Base-by-base conservation (phyloP, 2,888 invertebrate genomes). In the Macaria notata region DNA sequence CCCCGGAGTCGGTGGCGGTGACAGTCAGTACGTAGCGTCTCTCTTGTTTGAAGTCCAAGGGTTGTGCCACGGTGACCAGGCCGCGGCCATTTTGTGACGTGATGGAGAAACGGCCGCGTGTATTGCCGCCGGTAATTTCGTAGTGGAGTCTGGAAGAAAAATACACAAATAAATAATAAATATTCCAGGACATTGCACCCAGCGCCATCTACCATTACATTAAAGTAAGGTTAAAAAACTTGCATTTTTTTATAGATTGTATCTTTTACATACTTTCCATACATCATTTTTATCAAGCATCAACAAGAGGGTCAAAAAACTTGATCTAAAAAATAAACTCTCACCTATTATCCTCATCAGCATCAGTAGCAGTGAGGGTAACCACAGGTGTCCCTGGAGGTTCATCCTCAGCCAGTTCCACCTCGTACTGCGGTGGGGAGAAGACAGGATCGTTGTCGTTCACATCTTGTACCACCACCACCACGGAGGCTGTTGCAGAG, bases 401-500 rank as follows among this genome's bases (percentile, higher is more conserved):
- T 72, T 97, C 95, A 84, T 98, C 97, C 85, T 99, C 99, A 0
- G 95, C 94, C 9, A 99, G 93, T 51, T 96, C 95, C 1, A 96
- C 96, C 80, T 98, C 98, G 86, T 99, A 99, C 75, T 97, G 95
- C 70, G 97, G 96, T 63, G 97, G 97, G 70, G 97, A 95, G 86
- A 99, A 99, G 64, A 96, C 95, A 0, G 99, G 99, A 81, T 98
- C 96, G 83, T 99, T 98, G 88, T 99, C 98, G 82, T 98, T 98
- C 19, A 98, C 96, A 83, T 98, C 98, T 79, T 97, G 96, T 2
- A 99, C 95, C 1, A 96, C 96, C 9, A 98, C 95, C 5, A 95
- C 94, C 0, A 99, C 98, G 0, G 96, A 96, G 0, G 98, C 96
- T 57, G 96, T 97, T 0, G 97, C 96, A 0, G 96, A 96, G 29